Evolutionary conservation across 2,797 vertebrate genomes (phyloP), one percentile per base, ranked within the genome.

Genomic region (Pagetopsis macropterus): DNA sequence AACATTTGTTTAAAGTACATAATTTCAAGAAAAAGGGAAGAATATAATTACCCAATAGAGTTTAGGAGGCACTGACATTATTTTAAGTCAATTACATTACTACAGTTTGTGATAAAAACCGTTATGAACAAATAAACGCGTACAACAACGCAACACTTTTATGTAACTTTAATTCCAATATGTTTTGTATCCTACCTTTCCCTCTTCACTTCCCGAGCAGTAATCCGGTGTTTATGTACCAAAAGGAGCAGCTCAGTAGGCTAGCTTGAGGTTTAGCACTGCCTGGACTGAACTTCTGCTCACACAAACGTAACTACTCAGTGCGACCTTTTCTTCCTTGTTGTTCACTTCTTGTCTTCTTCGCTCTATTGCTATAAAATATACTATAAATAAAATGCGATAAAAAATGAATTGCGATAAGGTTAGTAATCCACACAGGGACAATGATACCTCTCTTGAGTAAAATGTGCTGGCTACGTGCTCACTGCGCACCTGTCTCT

Each of bases 111-210:
- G 33, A 37, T 6, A 37, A 37, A 37, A 7, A 23, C 33, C 33
- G 33, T 17, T 27, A 7, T 27, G 5, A 3, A n/a, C 12, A 31
- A 41, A 27, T 14, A 19, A 4, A 23, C 4, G 27, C 27, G 27
- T 27, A 27, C 27, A 27, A 27, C 27, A 1, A 0, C 50, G 16
- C 50, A 69, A 33, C 1, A 50, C 2, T 3, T 6, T 1, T 3
- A 48, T 3, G 4, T 9, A 16, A 9, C 33, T 9, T 19, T 14
- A 48, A 7, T 7, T 21, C 5, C 9, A 13, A 3, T 15, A 15
- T 4, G 19, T 13, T 12, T 79, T 19, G 73, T n/a, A 12, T 13
- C 85, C 27, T 83, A 85, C 85, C 88, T 75, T 49, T n/a, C 3
- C 44, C 14, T 5, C 15, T 44, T 64, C 56, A 16, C 27, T 23